A percentile compares a stretch with the other conserved stretches of the same genome.
These are phyloP conservation scores for Burhinus oedicnemus DNA, from an alignment of 2,113 vertebrate species.

Conservation along the genomic window DNA sequence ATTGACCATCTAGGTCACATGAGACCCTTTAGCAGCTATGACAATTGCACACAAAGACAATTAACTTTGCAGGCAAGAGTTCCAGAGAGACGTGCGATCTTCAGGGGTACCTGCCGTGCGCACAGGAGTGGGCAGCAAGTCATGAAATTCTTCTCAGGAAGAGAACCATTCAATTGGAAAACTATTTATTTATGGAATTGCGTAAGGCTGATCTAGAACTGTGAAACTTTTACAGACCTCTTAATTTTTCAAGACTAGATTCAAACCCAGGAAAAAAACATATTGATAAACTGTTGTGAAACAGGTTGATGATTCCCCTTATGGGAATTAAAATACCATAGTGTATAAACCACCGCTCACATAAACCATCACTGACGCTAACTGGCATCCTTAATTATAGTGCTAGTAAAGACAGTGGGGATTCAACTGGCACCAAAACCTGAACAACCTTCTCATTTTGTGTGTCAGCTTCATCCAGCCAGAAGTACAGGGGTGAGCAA, in stretches of 20 bases:
- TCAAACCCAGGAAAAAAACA: neutral
- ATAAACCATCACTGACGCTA: neutral
- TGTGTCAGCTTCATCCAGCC: neutral
- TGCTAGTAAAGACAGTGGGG: neutral
- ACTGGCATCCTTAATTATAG: neutral
- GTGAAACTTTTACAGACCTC: neutral
- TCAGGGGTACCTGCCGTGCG: fast-evolving
- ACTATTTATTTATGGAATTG: neutral
- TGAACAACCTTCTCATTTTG: neutral
- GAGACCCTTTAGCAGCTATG: neutral
- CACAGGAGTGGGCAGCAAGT: neutral
- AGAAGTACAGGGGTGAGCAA: neutral
- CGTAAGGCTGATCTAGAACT: neutral
- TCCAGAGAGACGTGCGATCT: neutral
- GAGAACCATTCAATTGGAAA: neutral
- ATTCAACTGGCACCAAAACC: neutral
- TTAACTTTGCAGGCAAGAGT: neutral
- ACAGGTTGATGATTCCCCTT: neutral
- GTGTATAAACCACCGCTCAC: neutral
- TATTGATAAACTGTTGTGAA: neutral
- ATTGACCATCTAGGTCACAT: neutral
- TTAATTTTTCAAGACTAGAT: neutral
- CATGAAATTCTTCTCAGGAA: neutral
- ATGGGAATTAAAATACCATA: neutral
- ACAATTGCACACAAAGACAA: neutral